These are phyloP conservation scores for Pseudonaja textilis DNA, from an alignment of 2,113 vertebrate species.

Conservation along the genomic window DNA sequence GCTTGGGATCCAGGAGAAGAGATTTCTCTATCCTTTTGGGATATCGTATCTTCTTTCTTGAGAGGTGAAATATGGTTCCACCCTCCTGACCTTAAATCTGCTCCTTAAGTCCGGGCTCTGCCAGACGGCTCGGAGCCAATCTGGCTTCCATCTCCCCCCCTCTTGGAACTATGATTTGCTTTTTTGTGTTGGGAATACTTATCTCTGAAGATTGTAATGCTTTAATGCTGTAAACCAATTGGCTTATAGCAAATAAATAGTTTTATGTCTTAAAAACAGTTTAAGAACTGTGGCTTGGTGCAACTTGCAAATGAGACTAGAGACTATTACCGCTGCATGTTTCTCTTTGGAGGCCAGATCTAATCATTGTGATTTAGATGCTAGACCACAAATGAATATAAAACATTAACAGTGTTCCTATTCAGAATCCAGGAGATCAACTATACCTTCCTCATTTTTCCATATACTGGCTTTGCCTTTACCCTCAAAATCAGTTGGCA, in stretches of 20 bases:
- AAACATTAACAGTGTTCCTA: background rate
- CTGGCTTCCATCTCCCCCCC: background rate
- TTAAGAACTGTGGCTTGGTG: background rate
- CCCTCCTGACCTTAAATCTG: background rate
- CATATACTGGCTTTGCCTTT: background rate
- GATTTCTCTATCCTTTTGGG: background rate
- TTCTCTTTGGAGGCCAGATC: background rate
- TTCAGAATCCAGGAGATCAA: background rate
- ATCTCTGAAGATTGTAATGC: background rate
- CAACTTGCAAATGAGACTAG: background rate
- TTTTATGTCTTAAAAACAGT: background rate
- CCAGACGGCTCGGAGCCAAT: background rate
- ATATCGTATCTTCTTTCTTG: background rate
- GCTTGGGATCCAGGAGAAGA: background rate
- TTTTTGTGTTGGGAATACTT: background rate
- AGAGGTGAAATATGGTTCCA: background rate
- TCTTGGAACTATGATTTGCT: background rate
- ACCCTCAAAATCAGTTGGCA: background rate
- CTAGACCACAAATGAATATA: background rate
- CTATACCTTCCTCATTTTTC: background rate
- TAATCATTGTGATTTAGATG: background rate
- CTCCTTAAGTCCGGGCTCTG: background rate
- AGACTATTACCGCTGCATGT: background rate
- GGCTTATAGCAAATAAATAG: background rate
- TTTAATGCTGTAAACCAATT: background rate